Conservation (phyloP, 2,888 invertebrate species). For the Dascillus cervinus region DNA sequence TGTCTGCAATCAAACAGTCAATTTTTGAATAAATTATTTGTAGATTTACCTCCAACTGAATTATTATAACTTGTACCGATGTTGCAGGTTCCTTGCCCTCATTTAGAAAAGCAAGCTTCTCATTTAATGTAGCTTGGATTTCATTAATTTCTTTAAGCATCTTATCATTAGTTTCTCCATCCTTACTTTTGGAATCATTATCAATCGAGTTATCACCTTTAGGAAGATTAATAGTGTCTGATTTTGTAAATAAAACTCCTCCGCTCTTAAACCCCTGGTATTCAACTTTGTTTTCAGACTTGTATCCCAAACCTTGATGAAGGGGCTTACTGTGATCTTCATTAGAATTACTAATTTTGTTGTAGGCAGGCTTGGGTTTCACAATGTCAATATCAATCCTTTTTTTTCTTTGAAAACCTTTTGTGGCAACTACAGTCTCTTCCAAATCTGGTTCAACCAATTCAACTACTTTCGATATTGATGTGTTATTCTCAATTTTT, state of each 20-base stretch:
- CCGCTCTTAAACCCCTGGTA: slow-evolving; percentile 38
- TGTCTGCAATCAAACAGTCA: slow-evolving; percentile 53
- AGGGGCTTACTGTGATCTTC: slow-evolving; percentile 23
- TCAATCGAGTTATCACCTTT: slow-evolving; percentile 6
- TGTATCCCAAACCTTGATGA: slow-evolving; percentile 4
- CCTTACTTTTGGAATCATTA: slow-evolving; percentile 3
- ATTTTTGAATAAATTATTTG: no score
- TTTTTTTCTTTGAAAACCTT: slow-evolving; percentile 49
- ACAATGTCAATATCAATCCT: slow-evolving; percentile 47
- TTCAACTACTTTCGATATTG: slow-evolving; percentile 25
- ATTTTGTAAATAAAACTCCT: slow-evolving; percentile 34
- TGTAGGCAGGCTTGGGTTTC: slow-evolving; percentile 23
- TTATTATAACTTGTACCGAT: slow-evolving; percentile 52
- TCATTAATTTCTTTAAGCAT: slow-evolving; percentile 34
- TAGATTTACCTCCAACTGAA: slow-evolving; percentile 59
- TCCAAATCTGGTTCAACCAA: slow-evolving; percentile 9
- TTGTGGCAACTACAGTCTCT: slow-evolving; percentile 33
- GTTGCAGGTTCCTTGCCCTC: slow-evolving; percentile 49
- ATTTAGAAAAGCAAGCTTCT: slow-evolving; percentile 51
- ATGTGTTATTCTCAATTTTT: slow-evolving; percentile 37
- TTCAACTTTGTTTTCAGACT: slow-evolving; percentile 17
- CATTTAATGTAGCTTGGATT: slow-evolving; percentile 44
- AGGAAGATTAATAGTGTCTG: slow-evolving; percentile 24
- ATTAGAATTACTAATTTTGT: slow-evolving; percentile 5
- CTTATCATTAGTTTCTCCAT: slow-evolving; percentile 13